These are phyloP conservation scores for Drosophila prolongata DNA, from an alignment of 2,888 invertebrate species.

Conservation along the genomic window DNA sequence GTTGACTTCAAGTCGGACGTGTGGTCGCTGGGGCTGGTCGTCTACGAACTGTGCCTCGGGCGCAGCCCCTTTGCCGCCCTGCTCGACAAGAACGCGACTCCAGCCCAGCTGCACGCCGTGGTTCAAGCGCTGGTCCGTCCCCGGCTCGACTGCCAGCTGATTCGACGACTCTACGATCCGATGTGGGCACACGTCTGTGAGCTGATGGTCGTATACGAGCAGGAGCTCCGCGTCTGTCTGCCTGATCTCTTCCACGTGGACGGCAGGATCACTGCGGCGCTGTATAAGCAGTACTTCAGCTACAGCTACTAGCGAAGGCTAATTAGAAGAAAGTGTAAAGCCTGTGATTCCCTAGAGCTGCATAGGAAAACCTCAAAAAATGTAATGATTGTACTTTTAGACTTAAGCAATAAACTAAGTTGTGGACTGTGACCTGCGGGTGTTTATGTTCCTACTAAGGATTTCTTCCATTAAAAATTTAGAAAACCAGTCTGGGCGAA, in stretches of 20 bases:
- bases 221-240: conserved; percentile 72
- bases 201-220: conserved; percentile 77
- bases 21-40: conserved; percentile 90
- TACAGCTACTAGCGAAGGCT: conserved; percentile 65
- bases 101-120: conserved; percentile 61
- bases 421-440: background rate
- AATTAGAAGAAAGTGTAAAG: background rate
- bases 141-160: conserved; percentile 63
- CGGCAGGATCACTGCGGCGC: conserved; percentile 68
- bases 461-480: background rate
- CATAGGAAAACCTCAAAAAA: background rate
- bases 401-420: conserved; percentile 12
- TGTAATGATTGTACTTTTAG: background rate
- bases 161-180: conserved; percentile 61
- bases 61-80: conserved; percentile 68
- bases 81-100: conserved; percentile 49
- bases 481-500: background rate
- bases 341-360: background rate
- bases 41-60: conserved; percentile 87
- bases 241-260: conserved; percentile 71
- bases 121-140: conserved; percentile 55
- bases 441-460: background rate
- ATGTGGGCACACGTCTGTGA: conserved; percentile 77
- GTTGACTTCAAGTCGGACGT: conserved; percentile 90
- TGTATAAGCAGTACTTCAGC: conserved; percentile 81